Evolutionary conservation across 2,888 invertebrate genomes (phyloP), one percentile per base, ranked within the genome.

Genomic region (Anthrax anthrax): DNA sequence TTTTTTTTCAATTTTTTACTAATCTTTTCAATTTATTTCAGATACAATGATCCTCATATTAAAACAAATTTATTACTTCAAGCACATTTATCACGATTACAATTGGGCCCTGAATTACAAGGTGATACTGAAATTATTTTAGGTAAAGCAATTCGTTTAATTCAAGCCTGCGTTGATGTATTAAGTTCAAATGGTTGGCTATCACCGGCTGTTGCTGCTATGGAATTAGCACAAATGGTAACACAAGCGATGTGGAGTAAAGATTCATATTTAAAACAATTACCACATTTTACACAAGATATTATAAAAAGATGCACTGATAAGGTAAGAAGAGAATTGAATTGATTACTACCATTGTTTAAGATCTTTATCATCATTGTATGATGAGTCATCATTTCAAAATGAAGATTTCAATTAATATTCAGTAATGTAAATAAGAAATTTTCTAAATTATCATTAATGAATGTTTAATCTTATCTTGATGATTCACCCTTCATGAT

Each of bases 181-280:
- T 69, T 94, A 36, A 87, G 85, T 62, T 91, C 91, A 39, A 96
- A 95, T 58, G 97, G 98, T 32, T 99, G 98, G 98, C 73, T 99
- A 43, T 83, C 91, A 0, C 97, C 98, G 0, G 98, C 97, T 4
- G 89, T 99, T 37, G 94, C 96, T 17, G 96, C 97, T 58, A 99
- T 99, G 98, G 98, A 98, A 70, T 73, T 99, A 59, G 94, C 97
- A 0, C 98, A 98, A 72, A 99, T 98, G 97, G 89, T 92, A 3
- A 98, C 98, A 0, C 98, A 99, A 70, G 97, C 97, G 12, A 95
- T 98, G 95, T 98, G 97, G 95, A 91, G 88, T 59, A 96, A 95
- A 68, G 98, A 98, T 70, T 91, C 94, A 0, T 95, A 96, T 63
- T 75, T 99, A 51, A 84, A 95, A 51, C 98, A 99, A 63, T 70